Base-by-base conservation (phyloP, 2,888 invertebrate genomes). In the Eucera pruinosa region DNA sequence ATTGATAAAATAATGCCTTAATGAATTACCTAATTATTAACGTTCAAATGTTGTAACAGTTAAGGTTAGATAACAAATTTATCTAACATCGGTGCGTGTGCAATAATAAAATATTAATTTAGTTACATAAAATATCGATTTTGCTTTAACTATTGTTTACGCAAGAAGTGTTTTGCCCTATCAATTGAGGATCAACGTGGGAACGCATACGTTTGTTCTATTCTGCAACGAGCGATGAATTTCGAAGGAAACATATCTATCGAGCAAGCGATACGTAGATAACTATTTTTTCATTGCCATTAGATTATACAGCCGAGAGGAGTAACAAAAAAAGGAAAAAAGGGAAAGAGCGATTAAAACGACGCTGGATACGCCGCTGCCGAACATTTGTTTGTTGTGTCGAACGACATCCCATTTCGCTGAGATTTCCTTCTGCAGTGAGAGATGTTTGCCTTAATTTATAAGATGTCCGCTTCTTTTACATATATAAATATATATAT, bases 281-380 rank as follows among this genome's bases (percentile, higher is more conserved):
- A 72, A 73, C 71, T 84, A 80, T 84, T 82, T 84, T 84, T 82
- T 84, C 78, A 80, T 78, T 60, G 69, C 57, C 71, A 69, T 76
- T 82, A 75, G 52, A 68, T 62, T 47, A 41, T 67, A 80, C 52
- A 55, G 41, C 39, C 20, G 62, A 55, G 27, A n/a, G 11, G 23
- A 50, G 15, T 36, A 25, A 39, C 20, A 9, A 3, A 23, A 13
- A 27, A 5, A 36, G 23, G 30, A 25, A 25, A 43, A 43, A 11
- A 18, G 4, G 20, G 13, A 47, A 9, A 33, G 47, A 48, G 30
- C 3, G 9, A 36, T 33, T 18, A 25, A 45, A 50, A 52, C 9
- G 50, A 54, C 65, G 60, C 13, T 55, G 43, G 33, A 50, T 13
- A 67, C 45, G 25, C 68, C 36, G 55, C 61, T 74, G 61, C 47